A percentile compares a stretch with the other conserved stretches of the same genome.
Evolutionary conservation across 2,797 vertebrate genomes (phyloP).

Genomic region (Pangasius sanitwongsei): DNA sequence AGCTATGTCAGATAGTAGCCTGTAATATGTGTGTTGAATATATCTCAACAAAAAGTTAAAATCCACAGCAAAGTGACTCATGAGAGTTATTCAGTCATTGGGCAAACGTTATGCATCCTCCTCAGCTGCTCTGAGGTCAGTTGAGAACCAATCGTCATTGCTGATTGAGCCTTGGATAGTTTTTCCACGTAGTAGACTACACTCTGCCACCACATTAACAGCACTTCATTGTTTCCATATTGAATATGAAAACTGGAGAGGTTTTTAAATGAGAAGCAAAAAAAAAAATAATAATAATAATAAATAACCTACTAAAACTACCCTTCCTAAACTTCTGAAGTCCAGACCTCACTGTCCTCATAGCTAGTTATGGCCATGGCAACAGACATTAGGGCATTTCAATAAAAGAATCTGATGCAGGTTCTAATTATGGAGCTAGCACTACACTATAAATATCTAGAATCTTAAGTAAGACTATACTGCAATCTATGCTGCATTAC

Average conservation of each 20-base stretch:
- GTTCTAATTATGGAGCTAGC: neutral
- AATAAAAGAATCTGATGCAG: neutral
- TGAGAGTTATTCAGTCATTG: neutral
- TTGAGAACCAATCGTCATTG: neutral
- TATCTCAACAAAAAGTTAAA: neutral
- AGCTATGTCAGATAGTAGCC: neutral
- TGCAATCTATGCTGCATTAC: neutral
- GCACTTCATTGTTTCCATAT: neutral
- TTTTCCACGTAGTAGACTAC: neutral
- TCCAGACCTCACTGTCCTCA: neutral
- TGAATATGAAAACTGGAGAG: neutral
- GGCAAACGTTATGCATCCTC: neutral
- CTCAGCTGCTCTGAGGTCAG: neutral
- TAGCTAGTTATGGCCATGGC: neutral
- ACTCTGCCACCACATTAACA: neutral
- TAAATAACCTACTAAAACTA: neutral
- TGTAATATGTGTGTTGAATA: neutral
- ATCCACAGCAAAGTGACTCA: neutral
- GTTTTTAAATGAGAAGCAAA: neutral
- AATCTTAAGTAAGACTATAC: neutral
- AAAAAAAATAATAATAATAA: too few species aligned
- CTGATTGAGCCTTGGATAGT: neutral
- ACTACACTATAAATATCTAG: neutral
- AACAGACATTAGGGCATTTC: neutral
- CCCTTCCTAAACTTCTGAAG: neutral